phyloP scores from a whole-genome alignment of 2,888 invertebrate genomes.

The Maniola hyperantus region DNA sequence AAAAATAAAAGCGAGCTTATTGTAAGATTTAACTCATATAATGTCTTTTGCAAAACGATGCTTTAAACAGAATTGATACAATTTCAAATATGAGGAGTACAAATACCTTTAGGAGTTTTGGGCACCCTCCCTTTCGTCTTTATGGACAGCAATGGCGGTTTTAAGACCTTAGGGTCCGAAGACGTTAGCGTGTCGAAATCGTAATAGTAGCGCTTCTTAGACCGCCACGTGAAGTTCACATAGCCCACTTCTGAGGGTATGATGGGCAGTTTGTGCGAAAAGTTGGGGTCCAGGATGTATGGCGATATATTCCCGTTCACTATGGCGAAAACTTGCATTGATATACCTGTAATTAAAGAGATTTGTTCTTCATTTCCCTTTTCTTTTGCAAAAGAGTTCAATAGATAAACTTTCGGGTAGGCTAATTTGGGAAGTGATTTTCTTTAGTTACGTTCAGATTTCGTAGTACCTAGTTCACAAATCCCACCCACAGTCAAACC shows the following conservation, averaged over 20 bases:
- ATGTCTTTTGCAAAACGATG: not conserved
- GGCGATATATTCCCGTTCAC: slow-evolving; percentile 92
- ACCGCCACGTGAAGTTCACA: slow-evolving; percentile 96
- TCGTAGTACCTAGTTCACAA: too few species aligned
- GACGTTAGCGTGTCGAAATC: slow-evolving; percentile 94
- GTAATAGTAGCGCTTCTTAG: slow-evolving; percentile 92
- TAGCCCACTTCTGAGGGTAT: slow-evolving; percentile 96
- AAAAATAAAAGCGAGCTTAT: too few species aligned
- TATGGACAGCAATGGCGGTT: slow-evolving; percentile 94
- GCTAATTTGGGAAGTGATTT: too few species aligned
- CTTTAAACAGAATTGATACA: not conserved
- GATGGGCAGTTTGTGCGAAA: slow-evolving; percentile 93
- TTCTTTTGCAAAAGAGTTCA: too few species aligned
- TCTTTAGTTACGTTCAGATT: too few species aligned
- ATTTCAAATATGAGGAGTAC: not conserved
- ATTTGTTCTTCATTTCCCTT: not conserved
- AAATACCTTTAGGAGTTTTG: slow-evolving; percentile 91
- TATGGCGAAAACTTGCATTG: slow-evolving; percentile 95
- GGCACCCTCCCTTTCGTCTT: slow-evolving; percentile 93
- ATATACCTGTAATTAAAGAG: slow-evolving; percentile 83
- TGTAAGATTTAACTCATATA: too few species aligned
- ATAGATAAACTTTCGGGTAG: too few species aligned
- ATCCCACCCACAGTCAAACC: too few species aligned
- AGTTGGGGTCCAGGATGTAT: slow-evolving; percentile 94
- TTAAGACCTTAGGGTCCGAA: slow-evolving; percentile 90